These are phyloP conservation scores for Stichodactyla helianthus DNA, from an alignment of 64 coral and sea anemone genomes.

Conservation along the genomic window DNA sequence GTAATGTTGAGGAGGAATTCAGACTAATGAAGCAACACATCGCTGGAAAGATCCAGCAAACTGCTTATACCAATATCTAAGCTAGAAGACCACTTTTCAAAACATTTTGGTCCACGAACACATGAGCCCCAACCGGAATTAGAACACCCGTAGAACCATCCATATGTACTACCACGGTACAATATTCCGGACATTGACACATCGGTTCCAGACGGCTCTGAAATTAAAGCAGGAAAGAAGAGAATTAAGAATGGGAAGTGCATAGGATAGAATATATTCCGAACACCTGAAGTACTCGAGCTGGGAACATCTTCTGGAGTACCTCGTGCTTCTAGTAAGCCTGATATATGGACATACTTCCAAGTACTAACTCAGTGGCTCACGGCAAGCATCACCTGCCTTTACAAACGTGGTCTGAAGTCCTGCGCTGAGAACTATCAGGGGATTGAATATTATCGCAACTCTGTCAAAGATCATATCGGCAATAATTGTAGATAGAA, in stretches of 20 bases:
- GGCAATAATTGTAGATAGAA: neutral
- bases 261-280: neutral
- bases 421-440: neutral
- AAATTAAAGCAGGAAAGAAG: neutral
- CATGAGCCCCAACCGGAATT: slow-evolving; percentile 25
- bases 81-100: slow-evolving; percentile 13
- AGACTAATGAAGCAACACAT: neutral
- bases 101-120: neutral
- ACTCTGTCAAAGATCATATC: neutral
- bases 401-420: neutral
- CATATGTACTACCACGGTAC: slow-evolving; percentile 17
- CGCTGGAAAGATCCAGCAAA: neutral
- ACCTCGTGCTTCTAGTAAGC: neutral
- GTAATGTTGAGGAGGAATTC: neutral
- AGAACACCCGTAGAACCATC: slow-evolving; percentile 22
- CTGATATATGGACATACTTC: neutral
- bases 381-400: neutral
- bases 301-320: no score
- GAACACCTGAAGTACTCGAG: neutral
- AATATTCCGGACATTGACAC: neutral
- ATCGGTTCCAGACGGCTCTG: slow-evolving; percentile 8
- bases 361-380: neutral
- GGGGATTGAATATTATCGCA: neutral
- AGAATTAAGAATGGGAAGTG: slow-evolving; percentile 2
- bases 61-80: neutral